phyloP scores from a whole-genome alignment of 2,797 vertebrate species.

The Sebastes hopkinsi region DNA sequence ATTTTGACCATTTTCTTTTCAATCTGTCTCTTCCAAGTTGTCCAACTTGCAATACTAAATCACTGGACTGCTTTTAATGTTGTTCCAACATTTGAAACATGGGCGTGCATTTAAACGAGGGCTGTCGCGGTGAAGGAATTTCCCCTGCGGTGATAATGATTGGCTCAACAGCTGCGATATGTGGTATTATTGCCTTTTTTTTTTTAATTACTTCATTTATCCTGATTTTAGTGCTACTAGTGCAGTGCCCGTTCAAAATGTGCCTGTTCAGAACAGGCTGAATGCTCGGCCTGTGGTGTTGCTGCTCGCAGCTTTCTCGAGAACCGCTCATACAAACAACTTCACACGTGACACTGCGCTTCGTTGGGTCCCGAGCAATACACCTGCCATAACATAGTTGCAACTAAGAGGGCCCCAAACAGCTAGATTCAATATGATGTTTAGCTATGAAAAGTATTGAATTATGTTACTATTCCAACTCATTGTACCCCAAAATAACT shows the following conservation, averaged over 20 bases:
- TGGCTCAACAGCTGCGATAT: background rate
- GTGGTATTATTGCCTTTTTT: background rate
- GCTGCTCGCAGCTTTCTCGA: background rate
- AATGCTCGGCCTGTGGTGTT: background rate
- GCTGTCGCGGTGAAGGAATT: background rate
- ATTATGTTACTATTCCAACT: too few relatives aligned
- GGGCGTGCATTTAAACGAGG: conserved; percentile 15
- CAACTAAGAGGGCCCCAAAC: too few relatives aligned
- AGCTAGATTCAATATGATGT: too few relatives aligned
- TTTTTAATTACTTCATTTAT: background rate
- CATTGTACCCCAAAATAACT: too few relatives aligned
- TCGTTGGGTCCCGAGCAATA: background rate
- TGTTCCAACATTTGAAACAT: conserved; percentile 16
- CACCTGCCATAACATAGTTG: too few relatives aligned
- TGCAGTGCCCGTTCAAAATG: background rate
- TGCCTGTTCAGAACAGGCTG: background rate
- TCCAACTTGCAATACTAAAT: background rate
- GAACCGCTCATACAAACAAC: background rate
- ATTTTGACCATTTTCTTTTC: background rate
- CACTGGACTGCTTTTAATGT: background rate
- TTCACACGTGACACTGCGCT: background rate
- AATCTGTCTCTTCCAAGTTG: background rate
- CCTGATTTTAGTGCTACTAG: background rate
- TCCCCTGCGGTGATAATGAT: background rate
- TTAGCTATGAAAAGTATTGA: too few relatives aligned